These are phyloP conservation scores for Hyaena hyaena DNA, from an alignment of 2,113 vertebrate species.

Conservation along the genomic window DNA sequence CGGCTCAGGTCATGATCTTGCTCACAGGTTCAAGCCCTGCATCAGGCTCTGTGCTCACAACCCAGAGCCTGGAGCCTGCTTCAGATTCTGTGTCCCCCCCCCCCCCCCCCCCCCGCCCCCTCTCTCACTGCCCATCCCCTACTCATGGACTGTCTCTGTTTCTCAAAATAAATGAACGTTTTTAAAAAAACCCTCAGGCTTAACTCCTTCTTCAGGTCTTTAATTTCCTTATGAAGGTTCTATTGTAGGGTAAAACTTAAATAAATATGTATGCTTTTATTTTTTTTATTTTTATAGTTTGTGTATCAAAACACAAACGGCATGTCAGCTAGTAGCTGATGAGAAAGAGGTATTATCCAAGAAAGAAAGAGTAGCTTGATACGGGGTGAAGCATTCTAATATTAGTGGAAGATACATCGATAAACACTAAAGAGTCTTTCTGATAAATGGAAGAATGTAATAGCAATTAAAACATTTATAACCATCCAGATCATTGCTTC, in stretches of 20 bases:
- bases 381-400: neutral
- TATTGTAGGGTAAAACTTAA: neutral
- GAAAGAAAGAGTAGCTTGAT: constrained; percentile 16
- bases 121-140: too few species aligned
- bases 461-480: neutral
- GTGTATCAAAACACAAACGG: neutral
- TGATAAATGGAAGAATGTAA: neutral
- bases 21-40: too few species aligned
- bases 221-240: neutral
- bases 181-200: neutral
- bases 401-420: neutral
- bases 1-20: too few species aligned
- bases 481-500: neutral
- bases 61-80: too few species aligned
- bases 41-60: too few species aligned
- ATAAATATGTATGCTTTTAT: neutral
- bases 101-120: too few species aligned
- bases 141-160: too few species aligned
- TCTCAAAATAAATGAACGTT: too few species aligned
- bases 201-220: neutral
- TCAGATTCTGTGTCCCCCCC: too few species aligned
- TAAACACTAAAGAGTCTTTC: neutral
- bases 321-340: neutral
- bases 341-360: neutral
- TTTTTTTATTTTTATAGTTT: neutral